A percentile compares a stretch with the other conserved stretches of the same genome.
Evolutionary conservation across 2,888 invertebrate genomes (phyloP).

Genomic region (Lissonota sp.): DNA sequence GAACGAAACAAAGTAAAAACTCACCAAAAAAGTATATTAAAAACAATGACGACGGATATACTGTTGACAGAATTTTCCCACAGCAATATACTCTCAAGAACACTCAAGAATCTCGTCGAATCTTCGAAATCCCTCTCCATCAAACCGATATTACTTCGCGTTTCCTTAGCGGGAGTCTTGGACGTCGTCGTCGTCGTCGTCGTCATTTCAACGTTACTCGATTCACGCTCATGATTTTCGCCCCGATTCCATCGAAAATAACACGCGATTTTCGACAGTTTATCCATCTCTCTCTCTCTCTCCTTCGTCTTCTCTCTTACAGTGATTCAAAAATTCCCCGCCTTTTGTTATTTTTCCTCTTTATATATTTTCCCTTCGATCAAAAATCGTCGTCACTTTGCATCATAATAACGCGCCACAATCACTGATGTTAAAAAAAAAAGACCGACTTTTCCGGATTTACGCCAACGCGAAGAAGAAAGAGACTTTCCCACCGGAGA

Average conservation of each 20-base stretch:
- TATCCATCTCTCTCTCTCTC: slow-evolving; percentile 71
- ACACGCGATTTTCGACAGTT: slow-evolving; percentile 74
- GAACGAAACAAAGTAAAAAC: slow-evolving; percentile 60
- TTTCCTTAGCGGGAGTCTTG: slow-evolving; percentile 44
- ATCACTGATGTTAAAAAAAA: slow-evolving; percentile 15
- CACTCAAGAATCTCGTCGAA: slow-evolving; percentile 69
- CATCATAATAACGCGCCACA: slow-evolving; percentile 72
- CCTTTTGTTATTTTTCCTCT: slow-evolving; percentile 40
- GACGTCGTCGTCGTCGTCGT: slow-evolving; percentile 26
- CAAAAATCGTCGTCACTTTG: slow-evolving; percentile 70
- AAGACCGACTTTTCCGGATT: background rate
- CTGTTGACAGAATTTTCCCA: slow-evolving; percentile 80
- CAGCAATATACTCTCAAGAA: slow-evolving; percentile 77
- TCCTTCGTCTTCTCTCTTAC: no score
- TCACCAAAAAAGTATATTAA: slow-evolving; percentile 81
- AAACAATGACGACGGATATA: slow-evolving; percentile 77
- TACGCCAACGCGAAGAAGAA: background rate
- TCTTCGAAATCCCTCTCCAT: slow-evolving; percentile 43
- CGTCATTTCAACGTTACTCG: background rate
- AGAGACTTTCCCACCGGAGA: slow-evolving; percentile 49
- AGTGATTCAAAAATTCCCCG: slow-evolving; percentile 14
- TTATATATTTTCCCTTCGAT: slow-evolving; percentile 55
- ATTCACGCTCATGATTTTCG: slow-evolving; percentile 36
- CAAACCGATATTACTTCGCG: background rate
- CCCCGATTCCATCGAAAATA: slow-evolving; percentile 74